Conservation (phyloP, 2,888 invertebrate genomes). For the Oscheius sp. region DNA sequence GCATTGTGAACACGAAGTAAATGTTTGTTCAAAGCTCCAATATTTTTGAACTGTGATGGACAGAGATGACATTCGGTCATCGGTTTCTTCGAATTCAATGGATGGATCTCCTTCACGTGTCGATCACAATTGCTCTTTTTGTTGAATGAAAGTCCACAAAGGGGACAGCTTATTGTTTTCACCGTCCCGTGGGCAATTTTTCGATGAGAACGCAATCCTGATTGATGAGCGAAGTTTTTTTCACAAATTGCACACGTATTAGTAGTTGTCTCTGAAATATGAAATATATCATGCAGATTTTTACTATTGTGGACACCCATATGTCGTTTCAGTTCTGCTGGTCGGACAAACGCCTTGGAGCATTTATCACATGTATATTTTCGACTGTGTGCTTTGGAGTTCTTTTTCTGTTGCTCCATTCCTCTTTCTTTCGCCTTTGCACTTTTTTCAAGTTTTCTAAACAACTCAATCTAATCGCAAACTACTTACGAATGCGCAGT, state of each 20-base stretch:
- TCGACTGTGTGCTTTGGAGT: neutral
- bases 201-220: conserved; percentile 40
- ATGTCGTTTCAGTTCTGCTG: conserved; percentile 48
- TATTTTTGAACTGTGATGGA: conserved; percentile 11
- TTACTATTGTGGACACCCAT: conserved; percentile 36
- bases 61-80: conserved; percentile 19
- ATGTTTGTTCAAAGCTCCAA: conserved; percentile 1
- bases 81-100: conserved; percentile 15
- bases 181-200: conserved; percentile 25
- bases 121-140: conserved; percentile 42
- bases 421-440: neutral
- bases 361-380: conserved; percentile 38
- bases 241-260: conserved; percentile 41
- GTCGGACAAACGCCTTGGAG: conserved; percentile 47
- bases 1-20: neutral
- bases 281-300: neutral
- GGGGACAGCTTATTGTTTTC: conserved; percentile 26
- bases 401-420: neutral
- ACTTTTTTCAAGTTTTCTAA: conserved; percentile 24
- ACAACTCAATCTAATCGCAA: neutral
- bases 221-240: conserved; percentile 41
- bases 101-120: conserved; percentile 43
- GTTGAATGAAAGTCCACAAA: conserved; percentile 40
- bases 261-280: neutral
- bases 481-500: conserved; percentile 21